Percentiles rank a stretch among this genome's conserved stretches.
Conservation (phyloP, 2,113 vertebrate species). For the Spea multiplicata region DNA sequence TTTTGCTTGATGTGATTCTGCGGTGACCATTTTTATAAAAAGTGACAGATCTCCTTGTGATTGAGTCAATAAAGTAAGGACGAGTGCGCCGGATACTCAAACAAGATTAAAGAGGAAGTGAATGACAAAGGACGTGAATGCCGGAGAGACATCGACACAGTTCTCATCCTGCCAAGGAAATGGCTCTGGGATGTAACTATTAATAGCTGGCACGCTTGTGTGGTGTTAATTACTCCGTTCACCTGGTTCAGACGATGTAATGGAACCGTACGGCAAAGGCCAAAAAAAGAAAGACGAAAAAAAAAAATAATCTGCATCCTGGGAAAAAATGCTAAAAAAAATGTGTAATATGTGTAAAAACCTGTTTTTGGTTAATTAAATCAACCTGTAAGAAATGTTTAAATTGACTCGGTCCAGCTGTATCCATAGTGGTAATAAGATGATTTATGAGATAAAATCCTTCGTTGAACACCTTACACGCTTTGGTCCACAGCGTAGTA, state of each 20-base stretch:
- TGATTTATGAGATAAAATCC: constrained; percentile 36
- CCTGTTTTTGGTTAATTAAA: constrained; percentile 28
- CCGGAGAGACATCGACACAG: constrained; percentile 67
- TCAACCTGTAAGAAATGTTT: constrained; percentile 24
- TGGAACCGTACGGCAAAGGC: constrained; percentile 1
- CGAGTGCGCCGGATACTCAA: constrained; percentile 91
- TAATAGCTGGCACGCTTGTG: constrained; percentile 66
- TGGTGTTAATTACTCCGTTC: constrained; percentile 58
- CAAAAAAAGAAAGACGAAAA: not conserved
- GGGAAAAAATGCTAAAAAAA: not conserved
- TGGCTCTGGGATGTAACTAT: constrained; percentile 61
- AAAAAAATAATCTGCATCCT: not conserved
- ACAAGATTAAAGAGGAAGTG: constrained; percentile 90
- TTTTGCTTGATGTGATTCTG: constrained; percentile 92
- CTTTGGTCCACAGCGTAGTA: too few relatives aligned
- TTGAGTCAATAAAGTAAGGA: constrained; percentile 98
- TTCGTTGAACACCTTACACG: not conserved
- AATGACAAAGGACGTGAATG: constrained; percentile 71
- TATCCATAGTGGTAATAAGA: constrained; percentile 27
- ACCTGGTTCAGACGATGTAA: constrained; percentile 53
- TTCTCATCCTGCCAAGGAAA: constrained; percentile 56
- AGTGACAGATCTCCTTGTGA: constrained; percentile 81
- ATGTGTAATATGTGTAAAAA: constrained; percentile 3
- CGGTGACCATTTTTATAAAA: constrained; percentile 88
- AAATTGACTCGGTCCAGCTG: constrained; percentile 12